These are phyloP conservation scores for Leucopsar rothschildi DNA, from an alignment of 2,113 vertebrate species.

Conservation along the genomic window DNA sequence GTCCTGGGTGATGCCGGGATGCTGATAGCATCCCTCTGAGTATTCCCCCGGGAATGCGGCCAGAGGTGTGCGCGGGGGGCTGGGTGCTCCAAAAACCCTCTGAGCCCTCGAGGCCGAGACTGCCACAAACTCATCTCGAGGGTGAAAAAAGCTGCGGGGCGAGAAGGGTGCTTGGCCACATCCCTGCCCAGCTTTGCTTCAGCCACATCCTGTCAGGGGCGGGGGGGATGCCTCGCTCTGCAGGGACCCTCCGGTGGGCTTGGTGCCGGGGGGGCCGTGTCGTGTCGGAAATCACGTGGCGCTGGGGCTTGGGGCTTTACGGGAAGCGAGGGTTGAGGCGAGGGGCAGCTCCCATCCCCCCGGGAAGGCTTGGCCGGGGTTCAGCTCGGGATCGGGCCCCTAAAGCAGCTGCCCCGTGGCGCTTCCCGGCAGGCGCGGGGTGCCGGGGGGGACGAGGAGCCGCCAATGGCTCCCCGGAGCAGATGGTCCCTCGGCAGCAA, in stretches of 20 bases:
- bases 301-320: background rate
- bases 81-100: background rate
- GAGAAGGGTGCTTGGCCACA: background rate
- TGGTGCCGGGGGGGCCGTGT: background rate
- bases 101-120: background rate
- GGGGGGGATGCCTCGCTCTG: background rate
- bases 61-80: accelerated
- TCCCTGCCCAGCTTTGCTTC: background rate
- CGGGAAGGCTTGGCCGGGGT: background rate
- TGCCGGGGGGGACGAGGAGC: background rate
- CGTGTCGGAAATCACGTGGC: background rate
- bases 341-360: background rate
- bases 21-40: background rate
- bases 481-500: slow-evolving; percentile 40
- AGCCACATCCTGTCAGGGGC: background rate
- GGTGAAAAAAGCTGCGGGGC: accelerated
- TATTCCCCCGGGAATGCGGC: background rate
- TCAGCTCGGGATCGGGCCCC: background rate
- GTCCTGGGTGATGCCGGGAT: background rate
- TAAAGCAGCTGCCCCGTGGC: background rate
- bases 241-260: background rate
- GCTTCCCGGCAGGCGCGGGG: background rate
- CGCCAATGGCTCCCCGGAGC: background rate
- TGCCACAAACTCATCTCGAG: background rate
- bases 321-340: background rate